Evolutionary conservation across 2,888 invertebrate species (phyloP), one percentile per base, ranked within the genome.

Genomic region (Drosophila nigricruria): DNA sequence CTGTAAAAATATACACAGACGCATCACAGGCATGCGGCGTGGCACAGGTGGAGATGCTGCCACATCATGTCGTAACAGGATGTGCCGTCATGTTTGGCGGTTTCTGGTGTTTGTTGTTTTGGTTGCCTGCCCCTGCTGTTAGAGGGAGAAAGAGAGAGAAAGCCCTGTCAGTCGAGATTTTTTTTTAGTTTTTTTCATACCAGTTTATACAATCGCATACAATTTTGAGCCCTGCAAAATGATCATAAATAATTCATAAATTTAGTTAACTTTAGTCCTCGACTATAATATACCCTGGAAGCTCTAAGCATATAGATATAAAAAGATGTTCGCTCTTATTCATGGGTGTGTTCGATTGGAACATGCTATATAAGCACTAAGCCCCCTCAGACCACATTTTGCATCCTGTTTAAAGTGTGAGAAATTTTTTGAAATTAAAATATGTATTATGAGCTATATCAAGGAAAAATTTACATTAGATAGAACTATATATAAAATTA

Each of bases 1-100:
- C 71, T 79, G 77, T 72, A 77, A 81, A 89, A 85, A 90, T 80
- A 76, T 57, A 70, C 69, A 54, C 53, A 25, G 20, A 45, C 47
- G 60, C 54, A 42, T 27, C 34, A 52, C 43, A 52, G 25, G 36
- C 25, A 23, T 34, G 52, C 38, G 58, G 40, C 49, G 20, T 45
- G 43, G 61, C n/a, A 16, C 53, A 72, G 66, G 77, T 59, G 43
- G 25, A 25, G 45, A 40, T 36, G 62, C 43, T 49, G 43, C 40
- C 66, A 47, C 53, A 30, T 43, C 52, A 34, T 79, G 77, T 70
- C 58, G 75, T 34, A 80, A 80, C 87, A 75, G 78, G 73, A 82
- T 63, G 67, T 68, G 60, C 50, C 53, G 58, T 70, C 64, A 67
- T 72, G 65, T 63, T 50, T 45, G 43, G 23, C 23, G 56, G 52